Evolutionary conservation across 2,888 invertebrate genomes (phyloP).

Genomic region (Uropetala carovei): DNA sequence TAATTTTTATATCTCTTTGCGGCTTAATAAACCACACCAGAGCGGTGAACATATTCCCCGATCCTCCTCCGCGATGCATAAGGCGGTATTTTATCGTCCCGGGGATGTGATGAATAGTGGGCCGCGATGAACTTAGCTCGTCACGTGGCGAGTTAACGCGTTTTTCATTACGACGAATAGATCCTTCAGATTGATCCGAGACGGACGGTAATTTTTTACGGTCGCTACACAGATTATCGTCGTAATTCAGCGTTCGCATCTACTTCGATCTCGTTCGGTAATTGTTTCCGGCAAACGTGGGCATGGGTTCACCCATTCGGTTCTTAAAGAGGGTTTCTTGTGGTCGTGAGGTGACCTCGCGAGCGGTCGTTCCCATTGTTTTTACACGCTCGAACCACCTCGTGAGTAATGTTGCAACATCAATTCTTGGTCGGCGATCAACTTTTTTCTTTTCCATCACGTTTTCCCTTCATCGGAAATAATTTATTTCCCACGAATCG

Average conservation of each 20-base stretch:
- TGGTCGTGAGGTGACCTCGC: neutral
- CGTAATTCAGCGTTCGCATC: neutral
- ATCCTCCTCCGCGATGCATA: too few relatives aligned
- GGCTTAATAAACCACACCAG: too few relatives aligned
- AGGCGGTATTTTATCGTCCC: too few relatives aligned
- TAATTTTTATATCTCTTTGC: too few relatives aligned
- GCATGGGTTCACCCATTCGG: neutral
- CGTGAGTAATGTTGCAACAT: neutral
- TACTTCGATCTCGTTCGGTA: neutral
- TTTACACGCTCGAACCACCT: neutral
- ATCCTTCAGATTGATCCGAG: too few relatives aligned
- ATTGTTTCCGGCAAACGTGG: neutral
- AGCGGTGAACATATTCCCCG: too few relatives aligned
- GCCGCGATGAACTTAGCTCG: too few relatives aligned
- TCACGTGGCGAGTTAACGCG: too few relatives aligned
- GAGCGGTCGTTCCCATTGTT: neutral
- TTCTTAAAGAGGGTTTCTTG: neutral
- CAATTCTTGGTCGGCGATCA: neutral
- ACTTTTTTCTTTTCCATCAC: neutral
- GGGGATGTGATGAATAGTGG: too few relatives aligned
- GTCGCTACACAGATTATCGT: neutral
- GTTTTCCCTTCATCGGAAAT: neutral
- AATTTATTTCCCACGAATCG: neutral
- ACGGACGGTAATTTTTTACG: slow-evolving; percentile 19
- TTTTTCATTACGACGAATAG: too few relatives aligned